Evolutionary conservation across 2,888 invertebrate species (phyloP).

Genomic region (Cepaea hortensis): DNA sequence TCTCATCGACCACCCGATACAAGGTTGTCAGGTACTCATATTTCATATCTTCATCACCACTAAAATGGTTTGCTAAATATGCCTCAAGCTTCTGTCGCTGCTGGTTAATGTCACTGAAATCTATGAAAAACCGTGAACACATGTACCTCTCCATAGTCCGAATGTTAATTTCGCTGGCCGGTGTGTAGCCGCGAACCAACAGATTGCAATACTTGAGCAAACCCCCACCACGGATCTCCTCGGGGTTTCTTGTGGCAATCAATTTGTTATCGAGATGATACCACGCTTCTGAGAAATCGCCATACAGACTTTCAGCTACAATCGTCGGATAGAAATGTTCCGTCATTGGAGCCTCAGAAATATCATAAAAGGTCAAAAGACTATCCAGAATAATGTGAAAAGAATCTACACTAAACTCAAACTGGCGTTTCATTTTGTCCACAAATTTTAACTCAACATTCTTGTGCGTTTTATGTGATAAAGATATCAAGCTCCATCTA

Average conservation of each 20-base stretch:
- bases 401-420: conserved; percentile 99
- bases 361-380: conserved; percentile 93
- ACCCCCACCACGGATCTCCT: conserved; percentile 99
- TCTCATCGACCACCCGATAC: conserved; percentile 96
- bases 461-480: conserved; percentile 86
- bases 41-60: conserved; percentile 84
- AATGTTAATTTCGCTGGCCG: conserved; percentile 88
- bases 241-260: conserved; percentile 97
- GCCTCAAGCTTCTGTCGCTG: conserved; percentile 96
- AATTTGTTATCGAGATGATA: conserved; percentile 96
- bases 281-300: conserved; percentile 95
- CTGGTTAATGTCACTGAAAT: conserved; percentile 95
- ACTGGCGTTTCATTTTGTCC: conserved; percentile 97
- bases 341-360: conserved; percentile 90
- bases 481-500: conserved; percentile 98
- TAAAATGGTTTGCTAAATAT: conserved; percentile 98
- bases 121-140: conserved; percentile 99
- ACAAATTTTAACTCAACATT: conserved; percentile 99
- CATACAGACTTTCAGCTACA: conserved; percentile 96
- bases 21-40: conserved; percentile 97
- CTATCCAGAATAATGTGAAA: conserved; percentile 99
- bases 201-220: conserved; percentile 98
- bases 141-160: conserved; percentile 97
- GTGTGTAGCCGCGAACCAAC: conserved; percentile 93
- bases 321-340: conserved; percentile 93